Conservation (phyloP, 2,113 vertebrate genomes). For the Cryptomyrus ogoouensis region DNA sequence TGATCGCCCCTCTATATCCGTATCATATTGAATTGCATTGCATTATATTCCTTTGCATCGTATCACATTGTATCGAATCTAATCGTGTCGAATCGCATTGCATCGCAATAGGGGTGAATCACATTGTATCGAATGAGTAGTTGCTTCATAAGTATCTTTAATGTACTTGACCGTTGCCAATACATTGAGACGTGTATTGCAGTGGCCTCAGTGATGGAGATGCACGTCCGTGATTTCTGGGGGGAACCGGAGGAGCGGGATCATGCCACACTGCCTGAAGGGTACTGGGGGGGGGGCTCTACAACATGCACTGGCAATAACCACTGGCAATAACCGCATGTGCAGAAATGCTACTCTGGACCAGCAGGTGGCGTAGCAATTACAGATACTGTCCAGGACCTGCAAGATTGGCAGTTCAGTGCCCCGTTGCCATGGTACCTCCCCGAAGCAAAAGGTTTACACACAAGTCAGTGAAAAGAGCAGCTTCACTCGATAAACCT, state of each 20-base stretch:
- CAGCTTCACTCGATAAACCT: neutral
- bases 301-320: too few relatives aligned
- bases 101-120: conserved; percentile 30
- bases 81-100: neutral
- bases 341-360: neutral
- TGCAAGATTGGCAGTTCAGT: neutral
- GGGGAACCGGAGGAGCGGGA: neutral
- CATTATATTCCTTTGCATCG: neutral
- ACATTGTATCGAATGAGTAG: conserved; percentile 31
- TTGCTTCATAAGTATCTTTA: neutral
- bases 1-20: too few relatives aligned
- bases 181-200: neutral
- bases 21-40: too few relatives aligned
- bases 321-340: neutral
- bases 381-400: neutral
- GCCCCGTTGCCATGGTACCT: neutral
- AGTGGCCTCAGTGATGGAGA: neutral
- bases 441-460: neutral
- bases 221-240: conserved; percentile 26
- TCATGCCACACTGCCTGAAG: neutral
- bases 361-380: neutral
- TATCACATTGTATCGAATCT: neutral
- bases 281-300: neutral
- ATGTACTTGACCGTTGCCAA: neutral
- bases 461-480: neutral